Evolutionary conservation across 2,113 vertebrate genomes (phyloP), one percentile per base, ranked within the genome.

Genomic region (Pluvianellus socialis): DNA sequence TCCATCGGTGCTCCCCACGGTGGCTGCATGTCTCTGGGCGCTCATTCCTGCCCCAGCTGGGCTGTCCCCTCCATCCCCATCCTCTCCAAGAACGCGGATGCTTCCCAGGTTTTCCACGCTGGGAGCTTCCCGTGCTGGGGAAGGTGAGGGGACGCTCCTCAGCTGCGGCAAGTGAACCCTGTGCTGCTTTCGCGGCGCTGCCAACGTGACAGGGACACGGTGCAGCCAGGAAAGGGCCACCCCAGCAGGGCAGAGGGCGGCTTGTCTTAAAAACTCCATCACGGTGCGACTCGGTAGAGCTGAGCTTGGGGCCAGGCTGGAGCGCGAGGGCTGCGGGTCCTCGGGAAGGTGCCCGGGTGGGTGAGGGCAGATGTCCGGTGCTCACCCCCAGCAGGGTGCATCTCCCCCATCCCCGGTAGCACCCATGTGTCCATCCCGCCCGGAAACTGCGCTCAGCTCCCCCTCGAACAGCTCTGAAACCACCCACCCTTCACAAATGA

Each of bases 121-220:
- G 20, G 50, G 63, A 73, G 8, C 33, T 61, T 72, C 86, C 18
- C 4, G 1, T 1, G 1, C 38, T 4, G 4, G 38, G 38, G 49
- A 18, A 59, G 53, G 76, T 0, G 0, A 86, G 45, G 35, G 53
- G 26, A 45, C 0, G 7, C 19, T 26, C 67, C 52, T 56, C 3
- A 3, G 42, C n/a, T 55, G 52, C 1, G 4, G 65, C 14, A 21
- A 55, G 47, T 32, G 58, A 63, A 79, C 82, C 19, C 32, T 80
- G 12, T 89, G 81, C 66, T 35, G 20, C 66, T 72, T 70, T 70
- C 1, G 0, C 20, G 3, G 2, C 0, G 1, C 62, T 40, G 56
- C 2, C 4, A 18, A 6, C 0, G 2, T 11, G 32, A 12, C n/a
- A 42, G 62, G 40, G 49, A n/a, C 52, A 2, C 0, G 4, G 27